Percentiles rank a stretch among this genome's conserved stretches.
Evolutionary conservation across 2,797 vertebrate species (phyloP).

Genomic region (Microcaecilia unicolor): DNA sequence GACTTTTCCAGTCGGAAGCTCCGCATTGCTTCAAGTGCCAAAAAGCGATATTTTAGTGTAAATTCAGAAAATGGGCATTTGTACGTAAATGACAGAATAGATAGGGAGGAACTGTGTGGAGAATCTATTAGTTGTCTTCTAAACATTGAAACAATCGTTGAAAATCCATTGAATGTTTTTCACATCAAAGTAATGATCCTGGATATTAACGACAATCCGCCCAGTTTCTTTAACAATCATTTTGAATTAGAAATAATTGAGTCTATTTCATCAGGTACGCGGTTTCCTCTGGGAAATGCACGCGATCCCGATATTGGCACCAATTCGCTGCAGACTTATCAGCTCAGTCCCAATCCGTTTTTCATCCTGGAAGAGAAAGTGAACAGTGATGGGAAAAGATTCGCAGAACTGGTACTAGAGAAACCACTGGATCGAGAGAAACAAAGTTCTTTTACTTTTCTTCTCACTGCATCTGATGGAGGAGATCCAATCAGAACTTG

Average conservation of each 20-base stretch:
- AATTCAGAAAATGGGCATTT: constrained; percentile 52
- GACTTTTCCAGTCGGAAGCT: constrained; percentile 12
- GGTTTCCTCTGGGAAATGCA: constrained; percentile 48
- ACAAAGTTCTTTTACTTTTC: neutral
- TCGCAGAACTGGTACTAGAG: constrained; percentile 44
- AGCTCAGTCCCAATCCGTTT: constrained; percentile 32
- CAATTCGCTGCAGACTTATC: constrained; percentile 51
- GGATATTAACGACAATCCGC: constrained; percentile 57
- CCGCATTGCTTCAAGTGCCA: constrained; percentile 45
- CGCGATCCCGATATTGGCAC: constrained; percentile 49
- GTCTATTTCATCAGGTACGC: constrained; percentile 27
- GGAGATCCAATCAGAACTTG: neutral
- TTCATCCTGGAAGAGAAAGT: constrained; percentile 45
- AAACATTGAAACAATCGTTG: constrained; percentile 32
- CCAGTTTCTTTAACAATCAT: constrained; percentile 39
- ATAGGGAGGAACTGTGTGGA: constrained; percentile 53
- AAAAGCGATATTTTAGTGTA: constrained; percentile 45
- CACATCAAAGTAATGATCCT: constrained; percentile 34
- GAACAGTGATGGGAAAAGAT: constrained; percentile 36
- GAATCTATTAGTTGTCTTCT: constrained; percentile 15
- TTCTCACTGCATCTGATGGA: constrained; percentile 9
- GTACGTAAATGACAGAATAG: constrained; percentile 46
- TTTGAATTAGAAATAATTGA: constrained; percentile 47
- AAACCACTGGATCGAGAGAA: constrained; percentile 40
- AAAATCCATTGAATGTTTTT: constrained; percentile 40